Base-by-base conservation (phyloP, 2,888 invertebrate species). In the Coleophora flavipennella region DNA sequence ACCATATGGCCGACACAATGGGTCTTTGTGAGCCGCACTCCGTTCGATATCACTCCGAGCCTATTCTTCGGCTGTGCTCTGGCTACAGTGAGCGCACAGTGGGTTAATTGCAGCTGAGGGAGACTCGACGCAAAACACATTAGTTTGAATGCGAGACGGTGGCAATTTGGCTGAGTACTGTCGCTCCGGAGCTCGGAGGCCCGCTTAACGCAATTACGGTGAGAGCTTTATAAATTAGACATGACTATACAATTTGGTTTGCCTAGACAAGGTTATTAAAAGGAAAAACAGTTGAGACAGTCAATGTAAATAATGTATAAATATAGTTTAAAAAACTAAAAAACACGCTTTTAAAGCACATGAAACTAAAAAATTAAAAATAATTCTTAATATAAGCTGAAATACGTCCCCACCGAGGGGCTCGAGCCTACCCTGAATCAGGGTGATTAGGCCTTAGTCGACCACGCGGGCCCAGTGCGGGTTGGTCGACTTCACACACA, bases 151-250 rank as follows among this genome's bases (percentile, higher is more conserved):
- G 50, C 43, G 51, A 54, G 54, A 52, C 52, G 41, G 54, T 53
- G 37, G 36, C 31, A 62, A 62, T 63, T 63, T 47, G 43, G 56
- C 43, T 35, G n/a, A 50, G 51, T 48, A 45, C 35, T 35, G 48
- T 42, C 20, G 6, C 20, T 20, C 3, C 20, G 20, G 20, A 38
- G 42, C 49, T 48, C 49, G 40, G 50, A 45, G 44, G 49, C 60
- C 59, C 55, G 64, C 57, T 60, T 58, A 62, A 61, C 55, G 50
- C 58, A 52, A 67, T 63, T 57, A 59, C 47, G 39, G 38, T 41
- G 51, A 50, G 49, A 50, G 44, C 46, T 43, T 48, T 52, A 50
- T 53, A 50, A 52, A 51, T 55, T 33, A 42, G 36, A 20, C 33
- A 28, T 41, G 14, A 31, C 35, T 11, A n/a, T 14, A 33, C 20